These are phyloP conservation scores for Ooceraea biroi DNA, from an alignment of 1,140 invertebrate species.

Conservation along the genomic window DNA sequence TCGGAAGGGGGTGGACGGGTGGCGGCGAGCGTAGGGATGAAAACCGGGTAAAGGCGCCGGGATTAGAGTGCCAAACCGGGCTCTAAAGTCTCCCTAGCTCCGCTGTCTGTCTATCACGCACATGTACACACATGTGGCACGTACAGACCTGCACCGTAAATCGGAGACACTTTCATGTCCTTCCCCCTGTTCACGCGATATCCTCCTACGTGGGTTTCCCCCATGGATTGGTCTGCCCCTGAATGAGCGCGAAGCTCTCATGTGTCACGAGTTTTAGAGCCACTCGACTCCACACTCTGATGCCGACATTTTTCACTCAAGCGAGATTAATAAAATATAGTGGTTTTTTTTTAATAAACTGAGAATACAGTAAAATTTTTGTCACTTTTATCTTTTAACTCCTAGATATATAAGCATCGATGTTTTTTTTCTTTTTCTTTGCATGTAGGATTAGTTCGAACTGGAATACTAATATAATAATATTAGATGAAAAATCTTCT, in stretches of 20 bases:
- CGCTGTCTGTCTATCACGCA: slow-evolving; percentile 46
- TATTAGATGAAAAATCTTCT: too few relatives aligned
- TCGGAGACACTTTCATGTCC: slow-evolving; percentile 36
- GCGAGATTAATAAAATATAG: slow-evolving; percentile 2
- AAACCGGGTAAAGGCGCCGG: slow-evolving; percentile 58
- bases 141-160: slow-evolving; percentile 7
- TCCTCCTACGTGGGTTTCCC: slow-evolving; percentile 46
- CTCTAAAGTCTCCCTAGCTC: slow-evolving; percentile 53
- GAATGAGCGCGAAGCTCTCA: slow-evolving; percentile 2
- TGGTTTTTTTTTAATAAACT: not conserved
- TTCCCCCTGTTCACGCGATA: slow-evolving; percentile 43
- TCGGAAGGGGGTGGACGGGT: not conserved
- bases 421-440: too few relatives aligned
- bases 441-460: too few relatives aligned
- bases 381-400: not conserved
- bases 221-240: not conserved
- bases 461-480: too few relatives aligned
- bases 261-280: slow-evolving; percentile 35
- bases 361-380: not conserved
- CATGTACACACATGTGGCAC: slow-evolving; percentile 29
- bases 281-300: slow-evolving; percentile 29
- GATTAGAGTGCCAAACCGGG: slow-evolving; percentile 62
- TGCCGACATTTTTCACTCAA: slow-evolving; percentile 19
- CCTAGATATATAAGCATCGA: not conserved
- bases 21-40: not conserved